Evolutionary conservation across 2,888 invertebrate species (phyloP).

Genomic region (Sepiola atlantica): DNA sequence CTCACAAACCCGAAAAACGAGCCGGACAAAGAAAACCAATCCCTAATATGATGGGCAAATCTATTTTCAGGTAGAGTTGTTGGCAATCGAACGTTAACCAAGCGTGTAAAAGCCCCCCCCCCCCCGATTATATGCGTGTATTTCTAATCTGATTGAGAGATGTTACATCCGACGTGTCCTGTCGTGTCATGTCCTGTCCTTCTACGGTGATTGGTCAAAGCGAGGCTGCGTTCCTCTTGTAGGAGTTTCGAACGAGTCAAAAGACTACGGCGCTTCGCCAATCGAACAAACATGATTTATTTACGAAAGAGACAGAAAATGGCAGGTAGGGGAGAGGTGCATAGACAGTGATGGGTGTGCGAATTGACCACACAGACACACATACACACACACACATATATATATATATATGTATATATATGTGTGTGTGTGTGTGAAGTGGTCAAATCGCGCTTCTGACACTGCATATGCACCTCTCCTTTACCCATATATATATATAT

Average conservation of each 20-base stretch:
- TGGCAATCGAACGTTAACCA: not conserved
- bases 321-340: not conserved
- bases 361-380: not conserved
- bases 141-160: not conserved
- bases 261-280: not conserved
- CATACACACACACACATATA: no score
- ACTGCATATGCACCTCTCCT: no score
- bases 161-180: not conserved
- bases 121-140: not conserved
- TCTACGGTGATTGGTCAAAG: not conserved
- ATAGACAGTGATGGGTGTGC: not conserved
- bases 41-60: not conserved
- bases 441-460: no score
- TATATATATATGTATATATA: no score
- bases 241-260: not conserved
- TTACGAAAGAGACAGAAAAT: not conserved
- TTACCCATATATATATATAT: no score
- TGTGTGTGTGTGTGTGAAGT: no score
- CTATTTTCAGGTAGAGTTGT: not conserved
- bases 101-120: not conserved
- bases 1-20: not conserved
- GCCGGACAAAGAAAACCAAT: not conserved
- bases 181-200: not conserved
- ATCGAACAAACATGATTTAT: slow-evolving; percentile 21
- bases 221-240: not conserved